Evolutionary conservation across 2,797 vertebrate genomes (phyloP).

Genomic region (Epinephelus coioides): DNA sequence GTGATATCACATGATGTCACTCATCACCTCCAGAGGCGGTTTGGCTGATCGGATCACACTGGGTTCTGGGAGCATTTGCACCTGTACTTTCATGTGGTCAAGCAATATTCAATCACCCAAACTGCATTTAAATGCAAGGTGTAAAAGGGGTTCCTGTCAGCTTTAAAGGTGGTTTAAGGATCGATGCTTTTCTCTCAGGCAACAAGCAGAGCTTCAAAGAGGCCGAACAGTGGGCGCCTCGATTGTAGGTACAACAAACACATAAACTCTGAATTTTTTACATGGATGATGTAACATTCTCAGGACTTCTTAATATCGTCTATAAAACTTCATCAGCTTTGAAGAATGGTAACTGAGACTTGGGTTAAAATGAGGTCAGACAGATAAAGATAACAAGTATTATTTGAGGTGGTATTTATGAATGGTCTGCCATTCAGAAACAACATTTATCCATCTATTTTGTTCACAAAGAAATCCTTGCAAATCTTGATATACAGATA

Average conservation of each 20-base stretch:
- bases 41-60: no score
- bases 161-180: conserved; percentile 27
- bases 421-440: conserved; percentile 11
- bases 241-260: background rate
- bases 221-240: background rate
- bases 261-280: background rate
- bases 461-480: background rate
- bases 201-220: conserved; percentile 42
- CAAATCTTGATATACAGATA: background rate
- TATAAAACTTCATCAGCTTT: background rate
- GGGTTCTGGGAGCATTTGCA: no score
- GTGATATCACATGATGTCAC: no score
- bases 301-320: background rate
- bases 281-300: background rate
- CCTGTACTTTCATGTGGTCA: no score
- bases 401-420: background rate
- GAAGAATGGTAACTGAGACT: background rate
- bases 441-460: background rate
- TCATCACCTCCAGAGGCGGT: no score
- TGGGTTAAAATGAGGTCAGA: background rate
- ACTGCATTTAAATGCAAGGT: no score
- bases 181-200: conserved; percentile 32
- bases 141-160: background rate
- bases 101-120: no score
- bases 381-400: background rate